Percentiles rank a stretch among this genome's conserved stretches.
These are phyloP conservation scores for Phragmatobia fuliginosa DNA, from an alignment of 2,888 invertebrate genomes.

Conservation along the genomic window DNA sequence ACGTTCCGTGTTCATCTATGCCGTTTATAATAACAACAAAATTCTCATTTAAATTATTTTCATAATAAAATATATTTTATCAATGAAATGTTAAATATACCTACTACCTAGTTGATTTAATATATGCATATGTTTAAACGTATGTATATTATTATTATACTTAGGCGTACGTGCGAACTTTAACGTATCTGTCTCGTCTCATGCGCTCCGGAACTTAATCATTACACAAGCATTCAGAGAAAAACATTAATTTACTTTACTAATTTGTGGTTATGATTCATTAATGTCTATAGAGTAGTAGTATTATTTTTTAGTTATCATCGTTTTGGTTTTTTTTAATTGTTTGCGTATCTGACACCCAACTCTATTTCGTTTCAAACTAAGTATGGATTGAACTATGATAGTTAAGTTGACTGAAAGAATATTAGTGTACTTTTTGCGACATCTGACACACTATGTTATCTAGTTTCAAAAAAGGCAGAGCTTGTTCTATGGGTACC, in stretches of 20 bases:
- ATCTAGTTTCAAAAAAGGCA: too few species aligned
- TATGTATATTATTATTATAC: background rate
- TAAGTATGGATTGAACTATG: too few species aligned
- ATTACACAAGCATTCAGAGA: constrained; percentile 10
- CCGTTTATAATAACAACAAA: background rate
- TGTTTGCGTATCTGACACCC: too few species aligned
- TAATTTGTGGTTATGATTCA: constrained; percentile 15
- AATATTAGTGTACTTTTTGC: too few species aligned
- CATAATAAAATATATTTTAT: background rate
- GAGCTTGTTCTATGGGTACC: too few species aligned
- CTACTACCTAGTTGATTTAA: too few species aligned
- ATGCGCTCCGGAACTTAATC: constrained; percentile 15
- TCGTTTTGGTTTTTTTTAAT: too few species aligned
- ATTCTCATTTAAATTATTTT: background rate
- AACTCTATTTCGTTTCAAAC: too few species aligned
- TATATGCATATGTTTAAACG: too few species aligned
- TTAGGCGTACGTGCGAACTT: constrained; percentile 27
- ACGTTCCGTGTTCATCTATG: background rate
- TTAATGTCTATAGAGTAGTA: background rate
- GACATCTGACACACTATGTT: too few species aligned
- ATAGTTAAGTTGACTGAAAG: too few species aligned
- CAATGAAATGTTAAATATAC: background rate
- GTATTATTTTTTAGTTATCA: too few species aligned
- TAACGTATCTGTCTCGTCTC: constrained; percentile 15
- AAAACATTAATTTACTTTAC: constrained; percentile 4